Conservation (phyloP, 1,140 invertebrate species). For the Leptopilina boulardi region DNA sequence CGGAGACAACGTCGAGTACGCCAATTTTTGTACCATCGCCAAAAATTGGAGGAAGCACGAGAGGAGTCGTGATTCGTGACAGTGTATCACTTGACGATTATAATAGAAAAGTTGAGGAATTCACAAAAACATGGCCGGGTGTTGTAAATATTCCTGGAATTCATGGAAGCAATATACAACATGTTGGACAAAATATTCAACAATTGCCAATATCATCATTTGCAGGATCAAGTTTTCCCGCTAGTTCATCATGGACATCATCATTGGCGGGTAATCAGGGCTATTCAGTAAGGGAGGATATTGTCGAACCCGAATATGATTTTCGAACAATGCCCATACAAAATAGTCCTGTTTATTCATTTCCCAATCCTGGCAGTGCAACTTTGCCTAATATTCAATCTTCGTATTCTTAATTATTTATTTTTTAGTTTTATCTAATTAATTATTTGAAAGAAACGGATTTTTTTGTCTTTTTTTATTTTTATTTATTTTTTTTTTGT, state of each 20-base stretch:
- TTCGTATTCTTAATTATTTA: neutral
- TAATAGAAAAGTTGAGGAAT: constrained; percentile 62
- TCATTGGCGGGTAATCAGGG: constrained; percentile 52
- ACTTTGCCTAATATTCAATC: constrained; percentile 11
- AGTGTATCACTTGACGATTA: constrained; percentile 64
- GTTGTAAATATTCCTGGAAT: constrained; percentile 40
- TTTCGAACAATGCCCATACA: constrained; percentile 44
- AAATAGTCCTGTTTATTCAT: neutral
- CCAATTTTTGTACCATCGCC: constrained; percentile 24
- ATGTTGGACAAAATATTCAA: constrained; percentile 3
- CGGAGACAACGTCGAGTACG: constrained; percentile 11
- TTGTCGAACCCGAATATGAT: constrained; percentile 51
- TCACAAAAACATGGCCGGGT: constrained; percentile 66
- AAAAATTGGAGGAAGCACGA: constrained; percentile 43
- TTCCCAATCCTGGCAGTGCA: constrained; percentile 27
- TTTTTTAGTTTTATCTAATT: too few relatives aligned
- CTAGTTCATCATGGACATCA: constrained; percentile 35
- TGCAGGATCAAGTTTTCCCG: neutral
- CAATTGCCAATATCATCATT: neutral
- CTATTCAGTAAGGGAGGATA: constrained; percentile 60
- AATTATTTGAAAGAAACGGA: neutral
- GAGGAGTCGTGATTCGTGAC: constrained; percentile 63
- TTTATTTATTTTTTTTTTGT: too few relatives aligned
- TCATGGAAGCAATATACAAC: constrained; percentile 12
- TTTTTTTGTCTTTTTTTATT: too few relatives aligned